Conservation (phyloP, 2,888 invertebrate genomes). For the Orgyia antiqua region DNA sequence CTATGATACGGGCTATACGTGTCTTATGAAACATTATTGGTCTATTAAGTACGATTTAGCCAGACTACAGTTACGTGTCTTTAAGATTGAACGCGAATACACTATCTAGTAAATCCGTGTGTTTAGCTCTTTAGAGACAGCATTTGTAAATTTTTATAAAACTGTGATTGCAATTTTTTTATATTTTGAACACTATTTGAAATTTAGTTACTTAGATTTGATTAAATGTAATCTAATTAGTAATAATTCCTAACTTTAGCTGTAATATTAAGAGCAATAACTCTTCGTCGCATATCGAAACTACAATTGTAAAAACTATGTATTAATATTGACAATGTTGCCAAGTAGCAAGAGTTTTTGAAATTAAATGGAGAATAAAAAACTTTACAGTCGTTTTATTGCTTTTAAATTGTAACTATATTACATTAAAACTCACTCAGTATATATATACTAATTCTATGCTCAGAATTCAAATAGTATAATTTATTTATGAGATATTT, state of each 20-base stretch:
- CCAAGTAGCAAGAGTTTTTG: slow-evolving; percentile 57
- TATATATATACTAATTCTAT: too few relatives aligned
- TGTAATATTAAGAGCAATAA: slow-evolving; percentile 54
- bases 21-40: too few relatives aligned
- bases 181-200: slow-evolving; percentile 21
- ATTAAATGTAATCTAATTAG: slow-evolving; percentile 16
- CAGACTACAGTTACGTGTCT: too few relatives aligned
- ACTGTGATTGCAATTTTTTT: slow-evolving; percentile 28
- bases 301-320: slow-evolving; percentile 44
- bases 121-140: too few relatives aligned
- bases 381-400: slow-evolving; percentile 17
- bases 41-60: too few relatives aligned
- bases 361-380: slow-evolving; percentile 49
- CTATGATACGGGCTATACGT: too few relatives aligned
- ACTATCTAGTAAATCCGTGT: too few relatives aligned
- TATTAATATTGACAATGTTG: slow-evolving; percentile 35
- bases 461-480: too few relatives aligned
- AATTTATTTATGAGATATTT: too few relatives aligned
- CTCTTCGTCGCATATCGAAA: slow-evolving; percentile 60
- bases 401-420: neutral
- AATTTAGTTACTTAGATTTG: slow-evolving; percentile 6
- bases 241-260: slow-evolving; percentile 18
- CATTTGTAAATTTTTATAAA: slow-evolving; percentile 19
- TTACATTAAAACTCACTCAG: too few relatives aligned
- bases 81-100: too few relatives aligned